Base-by-base conservation (phyloP, 2,888 invertebrate genomes). In the Dryobotodes eremita region DNA sequence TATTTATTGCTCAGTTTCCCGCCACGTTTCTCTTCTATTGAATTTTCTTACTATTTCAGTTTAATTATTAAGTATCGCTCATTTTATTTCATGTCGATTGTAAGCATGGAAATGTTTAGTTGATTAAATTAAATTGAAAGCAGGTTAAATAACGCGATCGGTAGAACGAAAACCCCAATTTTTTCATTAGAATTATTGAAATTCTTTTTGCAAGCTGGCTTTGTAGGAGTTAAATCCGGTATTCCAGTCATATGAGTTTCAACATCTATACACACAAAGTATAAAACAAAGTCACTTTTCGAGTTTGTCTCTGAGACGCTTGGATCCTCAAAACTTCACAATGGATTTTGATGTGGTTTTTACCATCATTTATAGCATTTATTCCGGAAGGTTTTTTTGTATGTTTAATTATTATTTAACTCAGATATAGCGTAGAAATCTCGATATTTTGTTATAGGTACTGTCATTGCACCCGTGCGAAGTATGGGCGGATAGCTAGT, bases 181-280 rank as follows among this genome's bases (percentile, higher is more conserved):
- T 17, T 53, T 59, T 65, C 10, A 65, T 46, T 50, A 36, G 46
- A 53, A 7, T 23, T 48, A 42, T 50, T 81, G 1, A 26, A 59
- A 36, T 66, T 46, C 0, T 48, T 66, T 31, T 53, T 13, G 7
- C 17, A 23, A 62, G 53, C 73, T 66, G 70, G n/a, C 55, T 62
- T 70, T 79, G 75, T 66, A 65, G 72, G 77, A 70, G 80, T 79
- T 84, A 84, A 89, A 90, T 87, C 86, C 86, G 71, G 75, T 83
- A 84, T 87, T 87, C 79, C 79, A 81, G 88, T 86, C 17, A 61
- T 61, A 11, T 26, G 13, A 8, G 2, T 0, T 73, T 42, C 23
- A n/a, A n/a, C 53, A 74, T 55, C 48, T 66, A 20, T 26, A 11
- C 26, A 13, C 26, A 26, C 20, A 42, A 10, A 66, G 0, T 42